phyloP scores from a whole-genome alignment of 2,888 invertebrate species.

The Ariolimax columbianus region DNA sequence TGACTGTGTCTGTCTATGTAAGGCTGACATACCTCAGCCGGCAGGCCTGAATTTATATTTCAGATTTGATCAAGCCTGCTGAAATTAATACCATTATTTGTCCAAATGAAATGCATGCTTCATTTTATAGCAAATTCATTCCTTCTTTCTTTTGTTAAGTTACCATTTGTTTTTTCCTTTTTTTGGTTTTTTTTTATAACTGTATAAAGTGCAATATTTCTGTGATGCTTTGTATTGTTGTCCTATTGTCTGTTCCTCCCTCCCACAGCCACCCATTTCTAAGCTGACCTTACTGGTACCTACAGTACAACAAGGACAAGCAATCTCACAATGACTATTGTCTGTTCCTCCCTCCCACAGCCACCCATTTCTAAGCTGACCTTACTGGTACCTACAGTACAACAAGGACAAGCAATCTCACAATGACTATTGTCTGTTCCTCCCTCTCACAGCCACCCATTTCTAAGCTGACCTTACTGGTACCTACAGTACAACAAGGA shows the following conservation, averaged over 20 bases:
- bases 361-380: neutral
- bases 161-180: neutral
- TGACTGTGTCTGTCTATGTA: neutral
- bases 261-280: too few species aligned
- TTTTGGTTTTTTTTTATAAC: too few species aligned
- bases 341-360: too few species aligned
- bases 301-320: too few species aligned
- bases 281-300: neutral
- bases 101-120: neutral
- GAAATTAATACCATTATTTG: too few species aligned
- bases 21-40: neutral
- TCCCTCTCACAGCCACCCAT: too few species aligned
- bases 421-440: too few species aligned
- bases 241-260: neutral
- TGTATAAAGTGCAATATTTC: slow-evolving; percentile 5
- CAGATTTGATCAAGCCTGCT: neutral
- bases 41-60: neutral
- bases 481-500: too few species aligned
- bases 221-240: neutral
- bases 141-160: neutral
- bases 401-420: too few species aligned
- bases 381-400: too few species aligned
- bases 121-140: neutral
- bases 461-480: too few species aligned
- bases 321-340: too few species aligned